Percentiles rank a stretch among this genome's conserved stretches.
Evolutionary conservation across 2,113 vertebrate species (phyloP).

Genomic region (Regulus satrapa): DNA sequence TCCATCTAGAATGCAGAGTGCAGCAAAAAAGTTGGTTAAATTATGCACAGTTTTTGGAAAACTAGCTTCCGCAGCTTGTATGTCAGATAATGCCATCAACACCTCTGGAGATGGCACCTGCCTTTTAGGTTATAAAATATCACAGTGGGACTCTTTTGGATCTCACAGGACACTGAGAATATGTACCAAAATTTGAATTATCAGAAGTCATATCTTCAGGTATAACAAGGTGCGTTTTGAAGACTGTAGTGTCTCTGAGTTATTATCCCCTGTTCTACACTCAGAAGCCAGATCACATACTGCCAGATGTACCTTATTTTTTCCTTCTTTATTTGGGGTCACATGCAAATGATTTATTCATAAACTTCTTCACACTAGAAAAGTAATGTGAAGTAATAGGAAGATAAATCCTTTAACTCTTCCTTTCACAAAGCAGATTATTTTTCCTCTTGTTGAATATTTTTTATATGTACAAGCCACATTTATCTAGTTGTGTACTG

Average conservation of each 20-base stretch:
- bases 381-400: background rate
- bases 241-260: background rate
- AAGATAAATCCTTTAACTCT: background rate
- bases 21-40: background rate
- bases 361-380: background rate
- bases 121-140: background rate
- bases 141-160: background rate
- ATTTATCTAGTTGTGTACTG: background rate
- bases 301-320: background rate
- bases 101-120: background rate
- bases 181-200: background rate
- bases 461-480: background rate
- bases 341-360: background rate
- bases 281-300: background rate
- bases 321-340: background rate
- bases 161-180: background rate
- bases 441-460: background rate
- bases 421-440: background rate
- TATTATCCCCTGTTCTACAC: background rate
- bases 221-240: background rate
- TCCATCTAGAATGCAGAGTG: background rate
- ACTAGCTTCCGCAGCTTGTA: background rate
- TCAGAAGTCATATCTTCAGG: background rate
- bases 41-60: background rate
- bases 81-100: background rate